Conservation (phyloP, 2,113 vertebrate species). For the Sorex fumeus region DNA sequence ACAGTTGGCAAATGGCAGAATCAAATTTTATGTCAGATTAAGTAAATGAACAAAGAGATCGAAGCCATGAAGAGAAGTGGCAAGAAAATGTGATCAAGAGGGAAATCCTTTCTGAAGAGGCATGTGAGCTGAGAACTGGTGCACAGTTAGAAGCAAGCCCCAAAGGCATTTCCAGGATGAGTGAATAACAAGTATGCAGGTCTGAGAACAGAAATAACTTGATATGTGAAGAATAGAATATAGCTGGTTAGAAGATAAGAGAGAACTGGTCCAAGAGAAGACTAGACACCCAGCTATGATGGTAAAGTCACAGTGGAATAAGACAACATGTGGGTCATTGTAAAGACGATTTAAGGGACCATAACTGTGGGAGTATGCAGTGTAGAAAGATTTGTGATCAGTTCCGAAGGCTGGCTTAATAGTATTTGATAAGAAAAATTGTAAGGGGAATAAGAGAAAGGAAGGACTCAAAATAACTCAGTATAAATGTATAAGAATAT, state of each 20-base stretch:
- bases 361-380: neutral
- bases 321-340: neutral
- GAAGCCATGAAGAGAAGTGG: neutral
- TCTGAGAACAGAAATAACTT: neutral
- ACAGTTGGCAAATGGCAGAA: neutral
- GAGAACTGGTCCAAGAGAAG: neutral
- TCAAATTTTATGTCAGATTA: neutral
- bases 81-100: neutral
- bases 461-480: slow-evolving; percentile 24
- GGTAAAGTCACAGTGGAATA: neutral
- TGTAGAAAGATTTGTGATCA: neutral
- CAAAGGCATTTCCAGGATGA: neutral
- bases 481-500: neutral
- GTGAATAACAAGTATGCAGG: neutral
- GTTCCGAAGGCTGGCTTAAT: slow-evolving; percentile 18
- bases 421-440: slow-evolving; percentile 11
- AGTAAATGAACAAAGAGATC: neutral
- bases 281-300: neutral
- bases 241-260: neutral
- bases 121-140: neutral
- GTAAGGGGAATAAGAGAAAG: slow-evolving; percentile 10
- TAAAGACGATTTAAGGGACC: neutral
- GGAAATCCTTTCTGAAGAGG: neutral
- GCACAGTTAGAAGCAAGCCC: neutral
- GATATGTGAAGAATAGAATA: neutral